A percentile compares a stretch with the other conserved stretches of the same genome.
These are phyloP conservation scores for Alcedo atthis DNA, from an alignment of 2,797 vertebrate species.

Conservation along the genomic window DNA sequence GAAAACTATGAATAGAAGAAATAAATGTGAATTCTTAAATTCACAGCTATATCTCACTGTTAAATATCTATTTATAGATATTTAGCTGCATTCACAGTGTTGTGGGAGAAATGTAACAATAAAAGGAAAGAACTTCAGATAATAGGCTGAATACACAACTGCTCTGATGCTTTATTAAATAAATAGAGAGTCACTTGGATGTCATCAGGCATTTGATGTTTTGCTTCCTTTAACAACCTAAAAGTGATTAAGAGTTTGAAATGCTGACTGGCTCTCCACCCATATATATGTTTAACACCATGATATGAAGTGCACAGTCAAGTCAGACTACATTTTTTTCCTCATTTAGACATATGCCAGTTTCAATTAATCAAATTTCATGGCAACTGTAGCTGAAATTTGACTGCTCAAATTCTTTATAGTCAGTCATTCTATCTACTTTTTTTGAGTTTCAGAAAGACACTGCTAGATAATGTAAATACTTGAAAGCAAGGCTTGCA, in stretches of 20 bases:
- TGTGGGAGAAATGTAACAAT: not conserved
- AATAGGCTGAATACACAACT: not conserved
- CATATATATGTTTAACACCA: not conserved
- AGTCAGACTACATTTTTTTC: not conserved
- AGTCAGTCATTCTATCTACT: not conserved
- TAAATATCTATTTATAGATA: not conserved
- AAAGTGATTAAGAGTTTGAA: slow-evolving; percentile 20
- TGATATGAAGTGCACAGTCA: not conserved
- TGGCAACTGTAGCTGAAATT: not conserved
- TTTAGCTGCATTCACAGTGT: not conserved
- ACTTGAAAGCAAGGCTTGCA: not conserved
- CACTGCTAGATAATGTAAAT: not conserved
- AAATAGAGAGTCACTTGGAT: not conserved
- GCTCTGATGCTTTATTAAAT: not conserved
- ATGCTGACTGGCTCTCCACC: not conserved
- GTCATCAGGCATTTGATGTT: not conserved
- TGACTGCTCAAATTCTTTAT: not conserved
- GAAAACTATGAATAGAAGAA: slow-evolving; percentile 11
- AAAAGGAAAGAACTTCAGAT: slow-evolving; percentile 18
- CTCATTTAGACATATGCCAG: not conserved
- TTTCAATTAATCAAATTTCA: not conserved
- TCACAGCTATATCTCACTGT: not conserved
- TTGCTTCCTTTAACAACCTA: not conserved
- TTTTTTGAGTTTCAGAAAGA: not conserved
- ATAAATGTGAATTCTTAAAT: not conserved